Conservation (phyloP, 35 echinoderm and acorn worm genomes). For the Apostichopus japonicus region DNA sequence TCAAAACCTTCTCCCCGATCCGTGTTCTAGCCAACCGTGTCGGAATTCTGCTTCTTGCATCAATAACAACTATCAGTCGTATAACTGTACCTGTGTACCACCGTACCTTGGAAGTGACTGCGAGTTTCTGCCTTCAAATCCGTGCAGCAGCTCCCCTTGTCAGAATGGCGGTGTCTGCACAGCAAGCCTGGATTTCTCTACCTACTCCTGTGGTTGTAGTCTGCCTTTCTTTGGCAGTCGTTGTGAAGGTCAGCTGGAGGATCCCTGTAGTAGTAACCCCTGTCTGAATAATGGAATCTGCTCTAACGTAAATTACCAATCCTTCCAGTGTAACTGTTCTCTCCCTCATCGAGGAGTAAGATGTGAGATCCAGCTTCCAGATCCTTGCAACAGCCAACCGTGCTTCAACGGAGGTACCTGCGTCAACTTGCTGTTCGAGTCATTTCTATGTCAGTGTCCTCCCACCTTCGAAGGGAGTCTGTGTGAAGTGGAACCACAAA, state of each 20-base stretch:
- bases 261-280: constrained; percentile 66
- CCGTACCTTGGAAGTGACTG: constrained; percentile 63
- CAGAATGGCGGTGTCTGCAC: constrained; percentile 50
- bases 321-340: constrained; percentile 67
- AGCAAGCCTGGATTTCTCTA: constrained; percentile 25
- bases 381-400: constrained; percentile 76
- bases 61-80: constrained; percentile 51
- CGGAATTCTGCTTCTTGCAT: constrained; percentile 52
- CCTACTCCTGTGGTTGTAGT: constrained; percentile 54
- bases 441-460: constrained; percentile 55
- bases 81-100: constrained; percentile 53
- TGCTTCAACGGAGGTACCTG: constrained; percentile 57
- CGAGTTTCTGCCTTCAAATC: constrained; percentile 29
- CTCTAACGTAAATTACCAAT: constrained; percentile 19
- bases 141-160: constrained; percentile 60
- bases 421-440: neutral
- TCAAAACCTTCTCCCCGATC: constrained; percentile 46
- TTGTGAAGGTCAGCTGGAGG: constrained; percentile 53
- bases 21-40: constrained; percentile 62
- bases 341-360: constrained; percentile 46
- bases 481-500: constrained; percentile 40
- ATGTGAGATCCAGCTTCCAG: constrained; percentile 48
- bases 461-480: constrained; percentile 33
- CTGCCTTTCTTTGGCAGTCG: constrained; percentile 39
- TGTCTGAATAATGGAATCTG: constrained; percentile 66